phyloP scores from a whole-genome alignment of 2,888 invertebrate genomes.

The Malthinus seriepunctatus region DNA sequence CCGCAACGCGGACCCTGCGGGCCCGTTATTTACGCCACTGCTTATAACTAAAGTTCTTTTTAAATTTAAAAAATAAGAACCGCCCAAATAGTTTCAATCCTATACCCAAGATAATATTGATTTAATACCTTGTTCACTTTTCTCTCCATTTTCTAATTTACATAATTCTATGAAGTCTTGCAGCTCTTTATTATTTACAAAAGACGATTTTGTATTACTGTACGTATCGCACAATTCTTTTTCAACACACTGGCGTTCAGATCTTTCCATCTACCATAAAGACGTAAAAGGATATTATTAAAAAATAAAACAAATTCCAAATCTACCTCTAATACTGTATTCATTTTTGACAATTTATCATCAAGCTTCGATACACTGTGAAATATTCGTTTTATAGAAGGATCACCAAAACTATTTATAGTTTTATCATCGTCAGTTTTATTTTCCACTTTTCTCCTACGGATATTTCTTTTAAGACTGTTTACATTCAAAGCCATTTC shows the following conservation, averaged over 20 bases:
- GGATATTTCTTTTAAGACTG: slow-evolving; percentile 24
- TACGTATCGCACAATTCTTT: slow-evolving; percentile 11
- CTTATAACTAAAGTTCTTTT: too few species aligned
- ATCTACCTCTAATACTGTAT: slow-evolving; percentile 5
- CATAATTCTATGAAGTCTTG: slow-evolving; percentile 19
- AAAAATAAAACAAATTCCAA: background rate
- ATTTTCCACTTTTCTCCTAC: slow-evolving; percentile 1
- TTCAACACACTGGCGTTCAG: slow-evolving; percentile 11
- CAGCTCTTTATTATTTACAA: background rate
- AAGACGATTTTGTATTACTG: background rate
- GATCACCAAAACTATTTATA: background rate
- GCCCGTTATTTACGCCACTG: too few species aligned
- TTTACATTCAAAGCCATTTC: slow-evolving; percentile 36
- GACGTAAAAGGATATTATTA: background rate
- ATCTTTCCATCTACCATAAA: slow-evolving; percentile 4
- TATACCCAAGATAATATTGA: too few species aligned
- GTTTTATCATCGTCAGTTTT: background rate
- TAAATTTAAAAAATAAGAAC: too few species aligned
- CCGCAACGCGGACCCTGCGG: too few species aligned
- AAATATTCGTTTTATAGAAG: background rate
- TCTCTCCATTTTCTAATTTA: slow-evolving; percentile 6
- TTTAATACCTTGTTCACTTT: background rate
- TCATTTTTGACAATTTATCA: background rate
- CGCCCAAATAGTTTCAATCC: too few species aligned
- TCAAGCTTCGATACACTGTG: slow-evolving; percentile 4